Conservation (phyloP, 2,797 vertebrate genomes). For the Knipowitschia caucasica region DNA sequence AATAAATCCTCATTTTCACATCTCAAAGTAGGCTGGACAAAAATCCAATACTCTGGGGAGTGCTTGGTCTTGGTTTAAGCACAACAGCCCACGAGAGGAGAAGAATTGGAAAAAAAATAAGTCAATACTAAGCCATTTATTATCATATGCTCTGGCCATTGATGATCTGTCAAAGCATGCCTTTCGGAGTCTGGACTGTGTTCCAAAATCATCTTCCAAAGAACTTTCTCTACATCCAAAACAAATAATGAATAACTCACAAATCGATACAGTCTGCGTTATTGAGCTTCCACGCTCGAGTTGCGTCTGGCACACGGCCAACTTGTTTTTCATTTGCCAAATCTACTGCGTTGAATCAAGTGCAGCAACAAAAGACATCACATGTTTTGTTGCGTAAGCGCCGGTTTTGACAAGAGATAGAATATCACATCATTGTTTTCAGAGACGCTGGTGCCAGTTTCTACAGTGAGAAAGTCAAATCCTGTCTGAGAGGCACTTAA, state of each 20-base stretch:
- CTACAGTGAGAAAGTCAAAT: conserved; percentile 33
- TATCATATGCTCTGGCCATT: conserved; percentile 68
- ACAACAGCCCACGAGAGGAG: conserved; percentile 46
- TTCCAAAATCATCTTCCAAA: conserved; percentile 60
- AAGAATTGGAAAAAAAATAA: conserved; percentile 51
- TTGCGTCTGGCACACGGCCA: conserved; percentile 59
- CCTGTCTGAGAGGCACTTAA: conserved; percentile 43
- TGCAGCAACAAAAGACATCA: conserved; percentile 35
- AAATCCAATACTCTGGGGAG: conserved; percentile 63
- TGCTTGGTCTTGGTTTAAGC: conserved; percentile 64
- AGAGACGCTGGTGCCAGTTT: conserved; percentile 26
- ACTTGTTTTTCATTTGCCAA: conserved; percentile 56
- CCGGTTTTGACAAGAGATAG: conserved; percentile 17
- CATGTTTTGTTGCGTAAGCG: conserved; percentile 25
- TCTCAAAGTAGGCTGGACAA: conserved; percentile 53
- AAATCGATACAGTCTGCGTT: conserved; percentile 62
- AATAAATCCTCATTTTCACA: conserved; percentile 68
- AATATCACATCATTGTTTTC: conserved; percentile 26
- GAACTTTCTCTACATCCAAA: conserved; percentile 71
- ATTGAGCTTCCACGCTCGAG: conserved; percentile 61
- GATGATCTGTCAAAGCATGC: conserved; percentile 72
- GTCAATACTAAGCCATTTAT: conserved; percentile 74
- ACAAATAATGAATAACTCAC: conserved; percentile 70
- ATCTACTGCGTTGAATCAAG: conserved; percentile 40
- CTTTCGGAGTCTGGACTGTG: conserved; percentile 54